Conservation (phyloP, 2,888 invertebrate species). For the Aporophyla nigra region DNA sequence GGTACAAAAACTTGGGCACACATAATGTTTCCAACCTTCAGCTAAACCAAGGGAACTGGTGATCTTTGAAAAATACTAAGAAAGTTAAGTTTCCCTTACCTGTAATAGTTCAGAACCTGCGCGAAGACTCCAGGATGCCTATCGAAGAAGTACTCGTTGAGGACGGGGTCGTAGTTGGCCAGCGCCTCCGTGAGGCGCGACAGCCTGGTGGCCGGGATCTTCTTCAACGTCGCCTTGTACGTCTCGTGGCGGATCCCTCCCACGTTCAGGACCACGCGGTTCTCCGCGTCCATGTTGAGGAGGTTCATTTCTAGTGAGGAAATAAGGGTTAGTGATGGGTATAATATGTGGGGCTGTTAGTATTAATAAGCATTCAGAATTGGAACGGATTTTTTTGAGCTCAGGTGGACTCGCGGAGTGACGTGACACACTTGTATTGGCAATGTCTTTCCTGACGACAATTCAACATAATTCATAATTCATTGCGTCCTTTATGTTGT, state of each 20-base stretch:
- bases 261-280: constrained; percentile 99
- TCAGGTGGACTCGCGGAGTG: too few relatives aligned
- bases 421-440: too few relatives aligned
- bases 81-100: constrained; percentile 83
- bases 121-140: constrained; percentile 99
- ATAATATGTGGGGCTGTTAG: background rate
- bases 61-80: background rate
- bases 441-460: too few relatives aligned
- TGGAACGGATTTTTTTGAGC: too few relatives aligned
- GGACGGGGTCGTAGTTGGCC: constrained; percentile 99
- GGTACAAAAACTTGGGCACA: background rate
- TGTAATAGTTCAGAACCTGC: constrained; percentile 99
- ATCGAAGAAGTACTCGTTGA: constrained; percentile 99
- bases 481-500: too few relatives aligned
- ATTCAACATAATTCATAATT: too few relatives aligned
- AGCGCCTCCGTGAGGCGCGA: constrained; percentile 98
- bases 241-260: constrained; percentile 99
- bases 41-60: background rate
- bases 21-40: background rate
- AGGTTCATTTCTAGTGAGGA: constrained; percentile 93
- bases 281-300: constrained; percentile 98
- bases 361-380: background rate
- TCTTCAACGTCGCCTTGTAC: constrained; percentile 98
- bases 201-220: constrained; percentile 98
- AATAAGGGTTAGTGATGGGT: background rate